These are phyloP conservation scores for Rhopalosiphum nymphaeae DNA, from an alignment of 2,888 invertebrate genomes.

Conservation along the genomic window DNA sequence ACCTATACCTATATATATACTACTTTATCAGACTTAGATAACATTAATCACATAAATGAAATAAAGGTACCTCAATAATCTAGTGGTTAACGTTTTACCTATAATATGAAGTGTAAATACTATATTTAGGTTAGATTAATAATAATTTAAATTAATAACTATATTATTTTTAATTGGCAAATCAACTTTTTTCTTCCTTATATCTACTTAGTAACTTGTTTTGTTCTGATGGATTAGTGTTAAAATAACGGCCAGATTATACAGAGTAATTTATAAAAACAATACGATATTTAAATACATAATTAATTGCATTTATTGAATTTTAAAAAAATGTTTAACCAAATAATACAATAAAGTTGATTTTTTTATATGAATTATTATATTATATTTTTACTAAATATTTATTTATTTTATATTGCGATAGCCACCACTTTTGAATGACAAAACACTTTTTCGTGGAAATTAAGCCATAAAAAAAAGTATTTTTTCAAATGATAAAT, in stretches of 20 bases:
- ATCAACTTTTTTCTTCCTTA: background rate
- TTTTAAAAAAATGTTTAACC: background rate
- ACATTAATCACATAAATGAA: background rate
- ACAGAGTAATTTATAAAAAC: background rate
- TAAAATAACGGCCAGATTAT: background rate
- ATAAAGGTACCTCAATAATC: conserved; percentile 37
- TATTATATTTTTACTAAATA: background rate
- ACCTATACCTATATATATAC: background rate
- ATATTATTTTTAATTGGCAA: conserved; percentile 39
- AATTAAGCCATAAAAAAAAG: background rate
- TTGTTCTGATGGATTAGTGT: background rate
- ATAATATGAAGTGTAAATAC: background rate
- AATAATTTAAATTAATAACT: conserved; percentile 35
- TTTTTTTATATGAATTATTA: background rate
- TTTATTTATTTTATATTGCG: background rate
- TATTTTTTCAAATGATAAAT: background rate
- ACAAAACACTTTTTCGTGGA: background rate
- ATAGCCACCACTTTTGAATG: background rate
- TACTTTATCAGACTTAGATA: background rate
- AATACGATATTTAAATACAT: background rate
- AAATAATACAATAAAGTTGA: background rate
- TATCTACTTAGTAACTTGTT: background rate
- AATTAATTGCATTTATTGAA: background rate
- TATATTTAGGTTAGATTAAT: background rate
- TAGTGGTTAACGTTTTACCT: conserved; percentile 17